Percentiles rank a stretch among this genome's conserved stretches.
These are phyloP conservation scores for Rissa tridactyla DNA, from an alignment of 2,113 vertebrate species.

Conservation along the genomic window DNA sequence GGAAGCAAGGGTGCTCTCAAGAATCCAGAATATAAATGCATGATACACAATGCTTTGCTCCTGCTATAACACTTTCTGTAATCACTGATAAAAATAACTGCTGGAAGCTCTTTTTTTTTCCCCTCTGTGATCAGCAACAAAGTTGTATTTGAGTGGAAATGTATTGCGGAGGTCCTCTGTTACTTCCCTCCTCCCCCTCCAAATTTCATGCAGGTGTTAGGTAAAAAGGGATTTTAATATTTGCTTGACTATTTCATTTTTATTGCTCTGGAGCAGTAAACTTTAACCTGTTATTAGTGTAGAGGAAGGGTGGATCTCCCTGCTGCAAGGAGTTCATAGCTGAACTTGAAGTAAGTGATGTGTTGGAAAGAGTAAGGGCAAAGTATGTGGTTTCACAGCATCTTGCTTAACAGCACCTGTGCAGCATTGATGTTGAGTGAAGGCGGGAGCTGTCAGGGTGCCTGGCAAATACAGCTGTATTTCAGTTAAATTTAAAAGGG, in stretches of 20 bases:
- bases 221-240: background rate
- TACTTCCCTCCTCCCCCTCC: rapidly evolving
- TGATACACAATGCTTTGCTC: background rate
- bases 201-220: background rate
- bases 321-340: background rate
- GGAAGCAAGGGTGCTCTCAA: background rate
- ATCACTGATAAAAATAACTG: background rate
- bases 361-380: background rate
- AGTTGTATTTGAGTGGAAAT: background rate
- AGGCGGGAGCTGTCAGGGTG: background rate
- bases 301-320: background rate
- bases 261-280: background rate
- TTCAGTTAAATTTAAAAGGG: background rate
- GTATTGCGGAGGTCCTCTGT: background rate
- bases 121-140: background rate
- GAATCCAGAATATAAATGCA: background rate
- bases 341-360: background rate
- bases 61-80: background rate
- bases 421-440: background rate
- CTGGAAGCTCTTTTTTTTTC: background rate
- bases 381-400: background rate
- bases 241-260: background rate
- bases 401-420: background rate
- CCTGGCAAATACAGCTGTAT: background rate
- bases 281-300: background rate